Percentiles rank a stretch among this genome's conserved stretches.
These are phyloP conservation scores for Mirounga angustirostris DNA, from an alignment of 2,113 vertebrate genomes.

Conservation along the genomic window DNA sequence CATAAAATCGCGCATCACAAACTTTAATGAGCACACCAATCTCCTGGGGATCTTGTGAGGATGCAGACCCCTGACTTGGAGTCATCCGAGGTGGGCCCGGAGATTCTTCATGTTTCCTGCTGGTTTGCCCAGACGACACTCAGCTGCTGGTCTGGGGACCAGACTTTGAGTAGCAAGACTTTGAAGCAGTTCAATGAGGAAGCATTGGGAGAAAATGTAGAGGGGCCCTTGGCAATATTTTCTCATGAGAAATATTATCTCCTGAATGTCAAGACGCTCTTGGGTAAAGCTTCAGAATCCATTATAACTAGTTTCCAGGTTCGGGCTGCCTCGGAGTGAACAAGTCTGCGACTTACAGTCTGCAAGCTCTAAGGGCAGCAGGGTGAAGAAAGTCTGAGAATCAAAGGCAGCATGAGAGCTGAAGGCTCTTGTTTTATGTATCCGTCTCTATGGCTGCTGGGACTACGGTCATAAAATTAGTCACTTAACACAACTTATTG, in stretches of 20 bases:
- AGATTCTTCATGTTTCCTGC: not conserved
- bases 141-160: not conserved
- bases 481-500: no score
- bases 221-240: not conserved
- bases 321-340: not conserved
- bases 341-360: accelerated
- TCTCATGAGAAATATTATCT: not conserved
- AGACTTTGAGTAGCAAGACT: not conserved
- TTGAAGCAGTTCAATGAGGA: accelerated
- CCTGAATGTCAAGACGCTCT: not conserved
- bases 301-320: not conserved
- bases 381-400: not conserved
- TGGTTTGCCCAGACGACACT: accelerated
- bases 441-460: not conserved
- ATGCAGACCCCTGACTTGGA: accelerated
- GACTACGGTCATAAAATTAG: not conserved
- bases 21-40: accelerated
- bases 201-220: not conserved
- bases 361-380: not conserved
- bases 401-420: not conserved
- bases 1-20: accelerated
- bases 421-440: no score
- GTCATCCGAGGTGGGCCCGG: accelerated
- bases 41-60: not conserved
- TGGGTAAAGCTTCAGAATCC: not conserved